A percentile compares a stretch with the other conserved stretches of the same genome.
phyloP scores from a whole-genome alignment of 2,797 vertebrate species.

The Gobionotothen gibberifrons region DNA sequence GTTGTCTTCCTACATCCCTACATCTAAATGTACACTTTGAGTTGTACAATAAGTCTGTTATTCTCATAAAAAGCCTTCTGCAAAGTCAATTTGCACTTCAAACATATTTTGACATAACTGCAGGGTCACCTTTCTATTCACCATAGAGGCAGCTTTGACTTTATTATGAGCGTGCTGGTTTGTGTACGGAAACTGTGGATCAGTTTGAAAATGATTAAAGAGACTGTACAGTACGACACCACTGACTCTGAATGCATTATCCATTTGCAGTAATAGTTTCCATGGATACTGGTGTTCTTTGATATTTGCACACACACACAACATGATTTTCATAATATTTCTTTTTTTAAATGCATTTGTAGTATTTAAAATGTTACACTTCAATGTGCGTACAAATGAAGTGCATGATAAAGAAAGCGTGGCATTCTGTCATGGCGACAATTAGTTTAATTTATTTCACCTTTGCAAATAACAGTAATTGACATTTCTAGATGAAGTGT shows the following conservation, averaged over 20 bases:
- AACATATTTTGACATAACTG: conserved; percentile 8
- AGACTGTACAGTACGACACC: conserved; percentile 35
- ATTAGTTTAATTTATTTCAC: not conserved
- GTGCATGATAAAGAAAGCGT: not conserved
- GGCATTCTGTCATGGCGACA: not conserved
- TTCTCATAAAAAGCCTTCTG: not conserved
- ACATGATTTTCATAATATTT: conserved; percentile 28
- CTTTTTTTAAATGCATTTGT: conserved; percentile 11
- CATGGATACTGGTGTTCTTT: conserved; percentile 72
- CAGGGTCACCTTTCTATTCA: conserved; percentile 45
- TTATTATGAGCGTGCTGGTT: conserved; percentile 27
- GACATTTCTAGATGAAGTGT: not conserved
- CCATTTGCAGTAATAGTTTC: conserved; percentile 70
- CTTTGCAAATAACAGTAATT: not conserved
- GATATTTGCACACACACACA: conserved; percentile 26
- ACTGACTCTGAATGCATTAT: conserved; percentile 50
- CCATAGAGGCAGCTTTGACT: conserved; percentile 13
- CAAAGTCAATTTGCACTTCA: conserved; percentile 14
- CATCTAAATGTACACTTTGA: not conserved
- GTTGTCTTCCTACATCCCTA: not conserved
- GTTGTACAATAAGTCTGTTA: not conserved
- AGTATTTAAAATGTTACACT: conserved; percentile 2
- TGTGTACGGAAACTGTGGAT: conserved; percentile 23
- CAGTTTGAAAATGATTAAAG: conserved; percentile 51
- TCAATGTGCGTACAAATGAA: not conserved